Percentiles rank a stretch among this genome's conserved stretches.
Conservation (phyloP, 2,797 vertebrate species). For the Muscicapa striata region DNA sequence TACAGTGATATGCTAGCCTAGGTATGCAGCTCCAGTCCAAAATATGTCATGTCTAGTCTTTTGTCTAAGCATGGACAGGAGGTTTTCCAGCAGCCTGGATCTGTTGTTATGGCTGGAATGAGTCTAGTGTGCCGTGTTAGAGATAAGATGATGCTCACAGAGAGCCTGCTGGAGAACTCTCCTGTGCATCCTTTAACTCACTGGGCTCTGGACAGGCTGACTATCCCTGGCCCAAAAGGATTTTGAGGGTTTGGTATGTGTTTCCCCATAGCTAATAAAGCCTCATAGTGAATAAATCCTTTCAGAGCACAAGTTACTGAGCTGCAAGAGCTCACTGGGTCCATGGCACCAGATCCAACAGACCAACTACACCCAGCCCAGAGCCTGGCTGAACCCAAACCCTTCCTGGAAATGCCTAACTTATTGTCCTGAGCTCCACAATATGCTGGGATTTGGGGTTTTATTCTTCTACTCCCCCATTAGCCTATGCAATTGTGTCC, state of each 20-base stretch:
- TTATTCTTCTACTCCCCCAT: background rate
- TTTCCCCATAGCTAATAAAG: background rate
- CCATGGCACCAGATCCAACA: background rate
- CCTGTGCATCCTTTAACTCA: background rate
- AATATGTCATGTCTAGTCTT: background rate
- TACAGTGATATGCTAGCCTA: background rate
- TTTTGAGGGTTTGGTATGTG: background rate
- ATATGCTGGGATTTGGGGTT: accelerated
- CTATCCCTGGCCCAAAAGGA: background rate
- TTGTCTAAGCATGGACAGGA: background rate
- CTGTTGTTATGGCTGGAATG: background rate
- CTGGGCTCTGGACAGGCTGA: background rate
- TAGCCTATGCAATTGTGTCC: background rate
- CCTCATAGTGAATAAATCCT: background rate
- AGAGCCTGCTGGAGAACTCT: background rate
- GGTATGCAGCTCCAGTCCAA: background rate
- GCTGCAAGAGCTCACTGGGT: background rate
- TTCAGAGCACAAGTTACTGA: background rate
- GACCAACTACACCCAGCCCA: background rate
- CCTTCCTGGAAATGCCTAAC: background rate
- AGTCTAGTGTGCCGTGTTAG: background rate
- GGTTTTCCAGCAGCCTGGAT: background rate
- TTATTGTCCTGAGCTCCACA: background rate
- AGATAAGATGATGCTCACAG: background rate
- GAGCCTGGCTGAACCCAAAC: background rate